Evolutionary conservation across 2,888 invertebrate genomes (phyloP).

Genomic region (Magallana nippona): DNA sequence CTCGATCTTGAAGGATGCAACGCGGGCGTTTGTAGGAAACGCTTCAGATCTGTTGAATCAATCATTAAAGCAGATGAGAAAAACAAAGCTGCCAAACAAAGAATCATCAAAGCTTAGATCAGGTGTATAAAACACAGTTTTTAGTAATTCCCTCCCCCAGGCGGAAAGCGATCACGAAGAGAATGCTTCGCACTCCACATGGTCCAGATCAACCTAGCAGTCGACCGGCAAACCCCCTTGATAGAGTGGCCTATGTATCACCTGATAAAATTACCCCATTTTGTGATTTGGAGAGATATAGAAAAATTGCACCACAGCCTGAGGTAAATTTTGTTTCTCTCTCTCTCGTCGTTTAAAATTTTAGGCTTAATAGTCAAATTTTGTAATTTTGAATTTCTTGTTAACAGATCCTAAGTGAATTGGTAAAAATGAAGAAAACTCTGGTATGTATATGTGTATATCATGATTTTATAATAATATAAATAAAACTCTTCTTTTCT

Average conservation of each 20-base stretch:
- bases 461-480: no score
- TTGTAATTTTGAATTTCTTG: no score
- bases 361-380: no score
- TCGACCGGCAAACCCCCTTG: not conserved
- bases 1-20: no score
- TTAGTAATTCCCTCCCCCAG: not conserved
- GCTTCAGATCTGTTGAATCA: not conserved
- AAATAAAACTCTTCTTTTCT: no score
- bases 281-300: not conserved
- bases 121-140: not conserved
- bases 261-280: not conserved
- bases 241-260: not conserved
- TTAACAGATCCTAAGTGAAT: no score
- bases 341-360: no score
- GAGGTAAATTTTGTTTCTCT: no score
- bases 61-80: not conserved
- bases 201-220: not conserved
- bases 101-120: not conserved
- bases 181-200: not conserved
- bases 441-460: no score
- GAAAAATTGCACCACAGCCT: no score
- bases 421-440: no score
- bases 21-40: not conserved
- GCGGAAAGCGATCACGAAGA: not conserved
- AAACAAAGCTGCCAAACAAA: not conserved